Percentiles rank a stretch among this genome's conserved stretches.
phyloP scores from a whole-genome alignment of 2,113 vertebrate species.

The Verasper variegatus region DNA sequence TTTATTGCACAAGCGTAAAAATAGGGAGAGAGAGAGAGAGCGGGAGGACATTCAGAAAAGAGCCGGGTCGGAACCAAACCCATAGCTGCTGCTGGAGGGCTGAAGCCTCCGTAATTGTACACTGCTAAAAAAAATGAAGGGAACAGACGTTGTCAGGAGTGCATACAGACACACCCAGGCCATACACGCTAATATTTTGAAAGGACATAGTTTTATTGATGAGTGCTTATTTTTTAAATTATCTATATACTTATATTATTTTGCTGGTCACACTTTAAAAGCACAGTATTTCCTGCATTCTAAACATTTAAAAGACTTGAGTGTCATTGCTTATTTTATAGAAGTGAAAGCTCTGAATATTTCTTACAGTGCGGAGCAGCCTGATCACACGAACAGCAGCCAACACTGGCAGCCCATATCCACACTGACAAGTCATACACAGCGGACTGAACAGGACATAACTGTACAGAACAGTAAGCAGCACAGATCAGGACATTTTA shows the following conservation, averaged over 20 bases:
- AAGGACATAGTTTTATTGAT: neutral
- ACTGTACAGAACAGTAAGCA: neutral
- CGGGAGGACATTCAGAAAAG: too few species aligned
- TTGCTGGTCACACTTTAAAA: too few species aligned
- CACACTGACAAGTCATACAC: neutral
- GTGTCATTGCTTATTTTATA: neutral
- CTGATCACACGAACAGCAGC: slow-evolving; percentile 9
- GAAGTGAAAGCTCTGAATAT: neutral
- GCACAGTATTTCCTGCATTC: too few species aligned
- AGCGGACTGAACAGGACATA: neutral
- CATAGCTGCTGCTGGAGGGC: too few species aligned
- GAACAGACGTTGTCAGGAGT: neutral
- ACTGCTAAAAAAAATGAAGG: too few species aligned
- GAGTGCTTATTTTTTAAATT: too few species aligned
- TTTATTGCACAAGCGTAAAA: too few species aligned
- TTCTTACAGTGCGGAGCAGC: neutral
- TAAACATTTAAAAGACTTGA: neutral
- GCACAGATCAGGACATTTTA: neutral
- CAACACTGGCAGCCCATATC: neutral
- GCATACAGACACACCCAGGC: neutral
- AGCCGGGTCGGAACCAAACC: too few species aligned
- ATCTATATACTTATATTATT: too few species aligned
- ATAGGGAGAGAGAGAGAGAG: too few species aligned
- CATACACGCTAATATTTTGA: neutral
- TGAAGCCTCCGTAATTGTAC: too few species aligned